phyloP scores from a whole-genome alignment of 2,888 invertebrate genomes.

The Pseudococcus jackbeardsleyi region DNA sequence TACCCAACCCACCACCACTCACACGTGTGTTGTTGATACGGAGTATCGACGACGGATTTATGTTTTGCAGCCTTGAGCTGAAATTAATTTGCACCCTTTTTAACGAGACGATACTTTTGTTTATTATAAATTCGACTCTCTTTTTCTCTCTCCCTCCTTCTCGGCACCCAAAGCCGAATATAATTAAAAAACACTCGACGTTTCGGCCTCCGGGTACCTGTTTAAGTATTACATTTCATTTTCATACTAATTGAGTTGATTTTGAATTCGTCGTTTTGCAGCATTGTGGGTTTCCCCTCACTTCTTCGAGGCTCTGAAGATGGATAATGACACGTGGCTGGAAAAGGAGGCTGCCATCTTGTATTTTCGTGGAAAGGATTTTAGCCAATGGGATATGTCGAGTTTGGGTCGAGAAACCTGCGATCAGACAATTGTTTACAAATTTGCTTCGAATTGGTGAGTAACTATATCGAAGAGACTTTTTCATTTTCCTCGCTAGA shows the following conservation, averaged over 20 bases:
- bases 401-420: too few relatives aligned
- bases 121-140: conserved; percentile 20
- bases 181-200: conserved; percentile 39
- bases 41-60: conserved; percentile 27
- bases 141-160: not conserved
- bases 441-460: too few relatives aligned
- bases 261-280: not conserved
- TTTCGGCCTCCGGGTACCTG: not conserved
- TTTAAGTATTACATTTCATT: conserved; percentile 14
- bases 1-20: not conserved
- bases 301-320: not conserved
- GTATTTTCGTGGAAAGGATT: not conserved
- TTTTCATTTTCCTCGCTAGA: too few relatives aligned
- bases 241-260: conserved; percentile 14
- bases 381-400: too few relatives aligned
- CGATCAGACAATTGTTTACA: too few relatives aligned
- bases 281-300: not conserved
- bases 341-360: not conserved
- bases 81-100: conserved; percentile 51
- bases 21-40: conserved; percentile 42
- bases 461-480: too few relatives aligned
- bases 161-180: not conserved
- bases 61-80: conserved; percentile 40
- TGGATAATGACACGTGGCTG: not conserved
- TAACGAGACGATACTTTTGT: conserved; percentile 35